Evolutionary conservation across 2,797 vertebrate species (phyloP).

Genomic region (Spheniscus humboldti): DNA sequence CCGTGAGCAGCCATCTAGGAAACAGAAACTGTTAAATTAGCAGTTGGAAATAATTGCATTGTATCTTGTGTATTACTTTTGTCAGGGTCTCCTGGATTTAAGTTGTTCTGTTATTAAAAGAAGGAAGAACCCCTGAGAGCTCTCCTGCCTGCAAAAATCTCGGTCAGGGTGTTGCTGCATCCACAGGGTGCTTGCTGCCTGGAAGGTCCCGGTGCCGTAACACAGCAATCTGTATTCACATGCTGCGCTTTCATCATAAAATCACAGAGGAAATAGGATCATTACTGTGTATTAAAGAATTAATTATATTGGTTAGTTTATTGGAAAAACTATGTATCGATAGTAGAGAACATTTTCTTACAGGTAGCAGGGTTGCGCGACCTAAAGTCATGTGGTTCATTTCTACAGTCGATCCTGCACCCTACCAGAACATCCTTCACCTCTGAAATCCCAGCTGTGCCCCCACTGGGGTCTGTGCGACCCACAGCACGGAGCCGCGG

Average conservation of each 20-base stretch:
- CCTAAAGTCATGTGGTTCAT: neutral
- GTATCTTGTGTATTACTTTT: neutral
- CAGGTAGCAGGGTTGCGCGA: neutral
- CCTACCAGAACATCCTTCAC: neutral
- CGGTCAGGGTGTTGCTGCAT: neutral
- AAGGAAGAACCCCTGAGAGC: neutral
- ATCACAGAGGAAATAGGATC: neutral
- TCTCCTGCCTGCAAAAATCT: neutral
- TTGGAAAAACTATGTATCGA: neutral
- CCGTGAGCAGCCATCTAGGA: neutral
- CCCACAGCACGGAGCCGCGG: neutral
- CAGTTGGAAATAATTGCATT: neutral
- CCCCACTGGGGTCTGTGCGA: rapidly evolving
- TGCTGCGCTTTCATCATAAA: neutral
- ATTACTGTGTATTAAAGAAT: neutral
- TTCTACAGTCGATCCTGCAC: neutral
- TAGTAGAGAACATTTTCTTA: neutral
- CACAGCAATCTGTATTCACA: neutral
- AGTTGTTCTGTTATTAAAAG: neutral
- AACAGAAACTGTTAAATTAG: neutral
- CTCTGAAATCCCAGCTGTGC: neutral
- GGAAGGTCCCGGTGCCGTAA: rapidly evolving
- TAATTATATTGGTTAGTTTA: neutral
- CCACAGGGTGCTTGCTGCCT: neutral
- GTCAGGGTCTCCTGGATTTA: neutral